Evolutionary conservation across 2,113 vertebrate species (phyloP).

Genomic region (Campylorhamphus procurvoides): DNA sequence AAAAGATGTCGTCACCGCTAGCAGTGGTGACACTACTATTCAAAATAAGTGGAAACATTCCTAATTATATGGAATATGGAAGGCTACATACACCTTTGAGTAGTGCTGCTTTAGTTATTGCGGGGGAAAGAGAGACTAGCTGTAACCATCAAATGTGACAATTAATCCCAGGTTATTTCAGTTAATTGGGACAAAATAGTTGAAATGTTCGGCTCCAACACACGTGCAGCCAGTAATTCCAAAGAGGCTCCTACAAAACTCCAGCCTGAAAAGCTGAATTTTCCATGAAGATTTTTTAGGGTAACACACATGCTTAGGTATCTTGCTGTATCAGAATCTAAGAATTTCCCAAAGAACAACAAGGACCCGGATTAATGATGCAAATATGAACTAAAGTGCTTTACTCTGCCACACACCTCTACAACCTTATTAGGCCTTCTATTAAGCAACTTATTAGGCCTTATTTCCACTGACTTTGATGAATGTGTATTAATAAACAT

Average conservation of each 20-base stretch:
- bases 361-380: background rate
- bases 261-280: background rate
- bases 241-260: background rate
- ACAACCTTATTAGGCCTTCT: background rate
- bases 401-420: background rate
- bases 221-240: background rate
- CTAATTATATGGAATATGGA: background rate
- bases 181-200: background rate
- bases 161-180: background rate
- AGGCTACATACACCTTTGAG: background rate
- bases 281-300: background rate
- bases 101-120: background rate
- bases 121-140: background rate
- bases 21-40: background rate
- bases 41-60: background rate
- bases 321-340: background rate
- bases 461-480: background rate
- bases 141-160: background rate
- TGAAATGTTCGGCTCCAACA: background rate
- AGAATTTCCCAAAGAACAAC: background rate
- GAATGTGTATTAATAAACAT: background rate
- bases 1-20: background rate
- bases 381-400: background rate
- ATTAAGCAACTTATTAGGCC: background rate
- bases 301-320: background rate